Conservation (phyloP, 35 echinoderm and acorn worm genomes). For the Chiridota heheva region DNA sequence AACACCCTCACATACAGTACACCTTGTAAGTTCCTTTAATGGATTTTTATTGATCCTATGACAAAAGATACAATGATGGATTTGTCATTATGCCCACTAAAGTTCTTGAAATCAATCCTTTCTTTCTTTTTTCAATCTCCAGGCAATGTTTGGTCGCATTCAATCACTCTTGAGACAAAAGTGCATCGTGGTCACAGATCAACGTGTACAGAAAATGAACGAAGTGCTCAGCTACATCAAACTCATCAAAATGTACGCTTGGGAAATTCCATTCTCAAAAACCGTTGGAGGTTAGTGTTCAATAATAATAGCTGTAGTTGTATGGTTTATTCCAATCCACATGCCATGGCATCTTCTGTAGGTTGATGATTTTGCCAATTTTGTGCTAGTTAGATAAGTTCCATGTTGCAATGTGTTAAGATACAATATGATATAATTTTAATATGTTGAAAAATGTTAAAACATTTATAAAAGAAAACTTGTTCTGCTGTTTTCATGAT, state of each 20-base stretch:
- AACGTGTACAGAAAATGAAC: slow-evolving; percentile 92
- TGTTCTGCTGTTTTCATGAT: not conserved
- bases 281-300: slow-evolving; percentile 53
- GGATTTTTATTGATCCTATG: too few relatives aligned
- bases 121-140: not conserved
- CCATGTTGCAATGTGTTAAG: too few relatives aligned
- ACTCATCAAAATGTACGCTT: slow-evolving; percentile 99
- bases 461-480: not conserved
- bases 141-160: slow-evolving; percentile 64
- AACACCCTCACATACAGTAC: too few relatives aligned
- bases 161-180: slow-evolving; percentile 59
- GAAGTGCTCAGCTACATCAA: slow-evolving; percentile 88
- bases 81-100: too few relatives aligned
- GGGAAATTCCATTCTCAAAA: slow-evolving; percentile 95
- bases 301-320: not conserved
- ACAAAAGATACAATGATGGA: too few relatives aligned
- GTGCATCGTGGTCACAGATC: slow-evolving; percentile 78
- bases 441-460: too few relatives aligned
- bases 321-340: not conserved
- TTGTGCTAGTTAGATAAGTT: not conserved
- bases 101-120: too few relatives aligned
- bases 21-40: too few relatives aligned
- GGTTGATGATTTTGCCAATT: not conserved
- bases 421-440: too few relatives aligned
- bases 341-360: not conserved